Evolutionary conservation across 1,140 invertebrate species (phyloP), one percentile per base, ranked within the genome.

Genomic region (Pinna nobilis): DNA sequence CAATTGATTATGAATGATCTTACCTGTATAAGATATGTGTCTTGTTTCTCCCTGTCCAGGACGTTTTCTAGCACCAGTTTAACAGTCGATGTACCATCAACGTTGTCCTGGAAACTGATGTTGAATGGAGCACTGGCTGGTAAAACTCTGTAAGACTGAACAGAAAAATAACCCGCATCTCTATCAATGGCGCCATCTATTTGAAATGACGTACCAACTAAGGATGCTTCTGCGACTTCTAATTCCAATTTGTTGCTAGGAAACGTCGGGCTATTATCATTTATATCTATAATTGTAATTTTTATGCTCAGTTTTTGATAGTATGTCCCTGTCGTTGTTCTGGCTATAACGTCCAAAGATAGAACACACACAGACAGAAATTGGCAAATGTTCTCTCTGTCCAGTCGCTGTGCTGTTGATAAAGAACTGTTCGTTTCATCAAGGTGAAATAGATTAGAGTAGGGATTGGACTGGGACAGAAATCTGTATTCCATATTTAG

Each of bases 221-320:
- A 65, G 11, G 77, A 73, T 39, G 70, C 70, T 51, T 84, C 83
- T 0, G 83, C 77, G 18, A 84, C 57, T 51, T 74, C 61, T 20
- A 78, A 28, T 9, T 47, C 61, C 23, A 63, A 70, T 15, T 28
- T 41, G 4, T 69, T 35, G 4, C 65, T 49, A 5, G 93, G 92
- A 86, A 97, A 97, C 18, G 93, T 89, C 0, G 96, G 96, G 67
- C 93, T 92, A 86, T 98, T 96, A 87, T 98, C 97, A 86, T 98
- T 98, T 78, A 94, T 94, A 83, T 98, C 96, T 0, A 93, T 83
- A 0, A 98, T 91, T 1, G 91, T 90, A 1, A 98, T 91, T 18
- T 91, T 90, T 3, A 98, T 91, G 51, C 80, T 92, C 92, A 55
- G 72, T 60, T 78, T 84, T 39, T 74, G 60, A 65, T 80, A 84